A percentile compares a stretch with the other conserved stretches of the same genome.
These are phyloP conservation scores for Vireo altiloquus DNA, from an alignment of 2,113 vertebrate genomes.

Conservation along the genomic window DNA sequence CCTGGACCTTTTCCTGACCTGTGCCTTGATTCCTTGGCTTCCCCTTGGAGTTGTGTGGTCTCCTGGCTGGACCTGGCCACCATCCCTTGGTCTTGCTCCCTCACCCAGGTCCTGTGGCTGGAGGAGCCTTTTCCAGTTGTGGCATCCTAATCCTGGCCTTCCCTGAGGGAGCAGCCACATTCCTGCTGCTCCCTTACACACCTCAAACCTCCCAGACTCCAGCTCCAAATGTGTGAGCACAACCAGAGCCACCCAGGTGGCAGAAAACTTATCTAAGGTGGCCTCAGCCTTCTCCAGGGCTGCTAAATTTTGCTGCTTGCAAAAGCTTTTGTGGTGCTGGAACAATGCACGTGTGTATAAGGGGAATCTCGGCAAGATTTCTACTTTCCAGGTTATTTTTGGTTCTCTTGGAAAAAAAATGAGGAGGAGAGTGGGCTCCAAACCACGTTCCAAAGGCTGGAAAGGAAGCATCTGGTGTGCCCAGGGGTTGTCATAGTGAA, in stretches of 20 bases:
- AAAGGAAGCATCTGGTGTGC: background rate
- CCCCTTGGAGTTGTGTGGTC: background rate
- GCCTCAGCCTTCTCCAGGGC: background rate
- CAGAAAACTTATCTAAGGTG: background rate
- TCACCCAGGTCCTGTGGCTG: background rate
- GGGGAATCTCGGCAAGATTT: background rate
- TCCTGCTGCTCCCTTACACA: background rate
- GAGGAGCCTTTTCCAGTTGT: accelerated
- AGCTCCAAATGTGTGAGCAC: background rate
- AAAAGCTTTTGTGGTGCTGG: background rate
- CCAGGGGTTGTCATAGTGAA: constrained; percentile 10
- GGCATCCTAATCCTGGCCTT: background rate
- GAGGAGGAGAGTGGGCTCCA: background rate
- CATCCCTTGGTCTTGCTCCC: background rate
- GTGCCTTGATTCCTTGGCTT: background rate
- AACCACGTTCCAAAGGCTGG: background rate
- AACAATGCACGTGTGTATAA: background rate
- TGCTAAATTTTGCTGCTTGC: background rate
- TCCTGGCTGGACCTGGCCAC: background rate
- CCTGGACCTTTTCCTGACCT: background rate
- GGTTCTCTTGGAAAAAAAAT: background rate
- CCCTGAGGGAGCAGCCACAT: background rate
- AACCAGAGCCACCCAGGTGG: background rate
- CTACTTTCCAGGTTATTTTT: background rate
- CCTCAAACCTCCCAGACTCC: background rate